Percentiles rank a stretch among this genome's conserved stretches.
Conservation (phyloP, 1,140 invertebrate species). For the Philopotamus ludificatus region DNA sequence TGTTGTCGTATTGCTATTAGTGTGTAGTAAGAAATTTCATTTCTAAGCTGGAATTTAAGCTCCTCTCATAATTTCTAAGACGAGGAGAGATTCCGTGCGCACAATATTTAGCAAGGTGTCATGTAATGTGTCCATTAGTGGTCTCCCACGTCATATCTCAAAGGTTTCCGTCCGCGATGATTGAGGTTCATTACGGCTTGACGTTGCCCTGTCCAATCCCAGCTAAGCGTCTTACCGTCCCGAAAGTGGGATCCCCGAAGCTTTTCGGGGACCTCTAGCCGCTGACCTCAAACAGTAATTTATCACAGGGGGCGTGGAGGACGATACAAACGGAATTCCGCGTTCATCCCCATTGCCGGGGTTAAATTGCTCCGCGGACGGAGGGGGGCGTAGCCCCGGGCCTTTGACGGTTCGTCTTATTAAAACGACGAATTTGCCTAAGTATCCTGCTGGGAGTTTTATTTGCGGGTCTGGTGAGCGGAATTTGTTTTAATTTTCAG, state of each 20-base stretch:
- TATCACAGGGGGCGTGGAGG: not conserved
- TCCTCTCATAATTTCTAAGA: no score
- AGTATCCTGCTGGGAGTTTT: no score
- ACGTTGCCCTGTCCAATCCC: conserved; percentile 1
- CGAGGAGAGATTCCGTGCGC: not conserved
- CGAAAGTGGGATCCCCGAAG: not conserved
- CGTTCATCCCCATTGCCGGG: not conserved
- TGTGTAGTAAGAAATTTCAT: no score
- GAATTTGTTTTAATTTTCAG: no score
- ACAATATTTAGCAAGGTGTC: not conserved
- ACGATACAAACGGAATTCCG: not conserved
- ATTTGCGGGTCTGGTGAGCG: no score
- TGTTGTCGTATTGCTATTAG: no score
- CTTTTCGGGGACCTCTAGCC: not conserved
- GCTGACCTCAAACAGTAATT: conserved; percentile 16
- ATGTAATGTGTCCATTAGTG: not conserved
- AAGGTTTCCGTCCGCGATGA: not conserved
- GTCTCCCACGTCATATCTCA: not conserved
- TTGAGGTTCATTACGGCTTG: not conserved
- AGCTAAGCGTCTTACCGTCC: conserved; percentile 16
- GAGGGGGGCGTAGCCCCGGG: no score
- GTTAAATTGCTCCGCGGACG: not conserved
- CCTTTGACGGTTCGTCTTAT: not conserved
- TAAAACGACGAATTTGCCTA: no score
- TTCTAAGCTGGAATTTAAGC: no score